Evolutionary conservation across 1,140 invertebrate species (phyloP), one percentile per base, ranked within the genome.

Genomic region (Hetaerina americana): DNA sequence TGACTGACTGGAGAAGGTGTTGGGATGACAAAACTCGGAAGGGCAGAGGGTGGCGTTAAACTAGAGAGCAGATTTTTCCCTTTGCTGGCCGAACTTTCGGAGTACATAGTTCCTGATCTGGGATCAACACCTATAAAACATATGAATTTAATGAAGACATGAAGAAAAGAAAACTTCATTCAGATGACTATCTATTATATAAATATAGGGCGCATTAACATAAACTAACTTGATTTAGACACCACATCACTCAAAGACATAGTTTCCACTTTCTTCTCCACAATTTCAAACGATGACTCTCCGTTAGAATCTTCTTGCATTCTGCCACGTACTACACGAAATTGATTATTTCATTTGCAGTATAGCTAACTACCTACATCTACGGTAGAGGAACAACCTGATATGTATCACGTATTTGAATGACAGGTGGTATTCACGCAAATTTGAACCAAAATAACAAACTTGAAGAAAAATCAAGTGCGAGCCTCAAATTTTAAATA

Each of bases 281-380:
- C 80, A 78, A 85, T 84, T 78, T 85, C 84, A 74, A 85, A 84
- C 8, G 82, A 83, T 1, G 82, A 84, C 77, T 85, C 84, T 31
- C 82, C 82, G 74, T 83, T 84, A 0, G 81, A 82, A 77, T 84
- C 83, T 73, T 85, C 84, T 74, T 79, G 73, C 75, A 75, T 75
- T 70, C 22, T 57, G 40, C 40, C 40, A 57, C 40, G 40, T 57
- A 57, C 15, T n/a, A 12, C 40, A 5, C 40, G 22, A 2, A 2
- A 57, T 18, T n/a, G n/a, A n/a, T 74, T 69, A 68, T 26, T 5
- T 26, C 26, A 68, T 68, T 26, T 22, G 26, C 24, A n/a, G n/a
- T n/a, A n/a, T n/a, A n/a, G n/a, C n/a, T n/a, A n/a, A n/a, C n/a
- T n/a, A n/a, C n/a, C n/a, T n/a, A n/a, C n/a, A n/a, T n/a, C n/a